Evolutionary conservation across 2,888 invertebrate genomes (phyloP), one percentile per base, ranked within the genome.

Genomic region (Leptogaster cylindrica): DNA sequence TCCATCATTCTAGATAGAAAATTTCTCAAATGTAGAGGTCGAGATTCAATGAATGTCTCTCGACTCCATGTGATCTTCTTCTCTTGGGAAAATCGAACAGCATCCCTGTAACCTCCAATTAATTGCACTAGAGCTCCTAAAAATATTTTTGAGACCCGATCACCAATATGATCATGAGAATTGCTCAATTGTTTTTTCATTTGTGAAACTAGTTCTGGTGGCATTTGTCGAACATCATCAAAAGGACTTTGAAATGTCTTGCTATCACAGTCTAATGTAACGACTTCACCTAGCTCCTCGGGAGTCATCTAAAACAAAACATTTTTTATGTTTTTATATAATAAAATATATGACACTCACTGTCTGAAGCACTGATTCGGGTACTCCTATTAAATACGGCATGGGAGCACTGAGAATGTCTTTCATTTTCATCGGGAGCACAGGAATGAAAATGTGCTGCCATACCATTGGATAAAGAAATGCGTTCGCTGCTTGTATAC

Each of bases 371-470:
- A 95, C 90, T 74, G 87, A 86, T 71, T 90, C 86, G 72, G 97
- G 97, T 70, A 97, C 94, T 69, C 98, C 98, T 76, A 98, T 96
- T 50, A 98, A 84, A 83, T 93, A 98, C 50, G 98, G 98, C 97
- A 98, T 98, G 1, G 98, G 98, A 10, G 98, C 98, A 73, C 90
- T 84, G 72, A 95, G 83, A 80, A 94, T 94, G 81, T 97, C 97
- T 72, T 92, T 89, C 70, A 97, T 85, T 77, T 91, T 88, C 79
- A 89, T 86, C 18, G 97, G 97, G 76, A 97, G 83, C 73, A 98
- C 91, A 63, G 97, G 97, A 81, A 98, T 97, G 81, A 93, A 98
- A 77, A 98, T 94, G 77, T 97, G 97, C 82, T 98, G 97, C 98
- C 98, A 98, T 73, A 91, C 91, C 96, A 99, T 97, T 1, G 98